phyloP scores from a whole-genome alignment of 1,140 invertebrate species.

The Ectropis grisescens region DNA sequence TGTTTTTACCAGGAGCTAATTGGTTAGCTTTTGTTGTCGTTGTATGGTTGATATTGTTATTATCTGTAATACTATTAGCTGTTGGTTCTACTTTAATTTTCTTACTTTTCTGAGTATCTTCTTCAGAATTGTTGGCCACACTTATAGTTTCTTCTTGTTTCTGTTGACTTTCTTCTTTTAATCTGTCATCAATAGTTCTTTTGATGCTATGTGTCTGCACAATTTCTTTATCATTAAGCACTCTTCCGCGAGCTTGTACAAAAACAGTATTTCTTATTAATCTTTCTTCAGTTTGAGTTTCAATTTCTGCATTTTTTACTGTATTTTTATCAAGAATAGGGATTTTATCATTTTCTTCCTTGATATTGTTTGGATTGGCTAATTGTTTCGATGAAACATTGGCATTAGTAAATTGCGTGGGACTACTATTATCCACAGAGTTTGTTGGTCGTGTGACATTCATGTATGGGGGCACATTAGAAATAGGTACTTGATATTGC shows the following conservation, averaged over 20 bases:
- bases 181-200: background rate
- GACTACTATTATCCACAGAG: too few relatives aligned
- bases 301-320: constrained; percentile 1
- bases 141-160: background rate
- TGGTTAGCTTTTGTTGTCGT: background rate
- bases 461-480: too few relatives aligned
- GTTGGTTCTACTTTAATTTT: background rate
- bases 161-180: background rate
- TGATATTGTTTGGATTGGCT: background rate
- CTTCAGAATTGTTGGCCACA: background rate
- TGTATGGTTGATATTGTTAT: background rate
- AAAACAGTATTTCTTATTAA: constrained; percentile 55
- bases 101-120: constrained; percentile 2
- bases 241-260: constrained; percentile 45
- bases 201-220: background rate
- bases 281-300: constrained; percentile 31
- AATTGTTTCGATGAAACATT: too few relatives aligned
- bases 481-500: too few relatives aligned
- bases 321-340: background rate
- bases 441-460: too few relatives aligned
- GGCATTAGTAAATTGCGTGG: too few relatives aligned
- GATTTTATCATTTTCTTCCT: background rate
- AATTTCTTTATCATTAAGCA: constrained; percentile 27
- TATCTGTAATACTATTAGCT: background rate
- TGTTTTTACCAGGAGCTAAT: background rate